Percentiles rank a stretch among this genome's conserved stretches.
phyloP scores from a whole-genome alignment of 1,140 invertebrate genomes.

The Oedothorax gibbosus region DNA sequence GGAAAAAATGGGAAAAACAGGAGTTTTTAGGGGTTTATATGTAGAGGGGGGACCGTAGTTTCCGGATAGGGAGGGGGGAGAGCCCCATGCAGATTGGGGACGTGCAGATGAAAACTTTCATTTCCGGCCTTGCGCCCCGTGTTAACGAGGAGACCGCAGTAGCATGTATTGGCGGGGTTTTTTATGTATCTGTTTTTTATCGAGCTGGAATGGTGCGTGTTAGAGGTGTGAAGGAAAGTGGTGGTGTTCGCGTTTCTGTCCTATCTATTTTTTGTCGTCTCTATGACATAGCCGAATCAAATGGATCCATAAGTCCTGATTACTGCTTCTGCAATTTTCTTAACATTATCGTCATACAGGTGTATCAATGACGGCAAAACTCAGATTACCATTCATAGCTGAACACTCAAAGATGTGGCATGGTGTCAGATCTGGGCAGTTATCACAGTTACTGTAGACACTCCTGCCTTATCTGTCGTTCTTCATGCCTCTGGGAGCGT shows the following conservation, averaged over 20 bases:
- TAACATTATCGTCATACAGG: no score
- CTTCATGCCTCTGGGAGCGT: no score
- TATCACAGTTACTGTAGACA: no score
- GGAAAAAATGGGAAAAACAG: constrained; percentile 33
- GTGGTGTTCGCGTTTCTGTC: constrained; percentile 9
- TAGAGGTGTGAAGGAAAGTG: neutral
- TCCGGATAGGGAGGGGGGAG: constrained; percentile 27
- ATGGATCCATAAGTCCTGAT: no score
- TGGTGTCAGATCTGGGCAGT: no score
- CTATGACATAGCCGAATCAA: neutral
- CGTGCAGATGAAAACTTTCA: constrained; percentile 58
- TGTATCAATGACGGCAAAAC: no score
- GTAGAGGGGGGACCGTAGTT: neutral
- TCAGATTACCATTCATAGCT: no score
- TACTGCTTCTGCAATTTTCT: no score
- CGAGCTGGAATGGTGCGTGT: neutral
- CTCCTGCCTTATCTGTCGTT: no score
- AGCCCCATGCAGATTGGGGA: constrained; percentile 51
- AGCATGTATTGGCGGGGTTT: constrained; percentile 16
- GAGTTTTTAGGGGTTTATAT: neutral
- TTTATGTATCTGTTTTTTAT: neutral
- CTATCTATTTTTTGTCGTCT: neutral
- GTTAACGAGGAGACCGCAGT: constrained; percentile 58
- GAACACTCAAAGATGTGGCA: no score
- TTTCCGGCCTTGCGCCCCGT: constrained; percentile 56